A percentile compares a stretch with the other conserved stretches of the same genome.
These are phyloP conservation scores for Ophiothrix spiculata DNA, from an alignment of 35 echinoderm and acorn worm species.

Conservation along the genomic window DNA sequence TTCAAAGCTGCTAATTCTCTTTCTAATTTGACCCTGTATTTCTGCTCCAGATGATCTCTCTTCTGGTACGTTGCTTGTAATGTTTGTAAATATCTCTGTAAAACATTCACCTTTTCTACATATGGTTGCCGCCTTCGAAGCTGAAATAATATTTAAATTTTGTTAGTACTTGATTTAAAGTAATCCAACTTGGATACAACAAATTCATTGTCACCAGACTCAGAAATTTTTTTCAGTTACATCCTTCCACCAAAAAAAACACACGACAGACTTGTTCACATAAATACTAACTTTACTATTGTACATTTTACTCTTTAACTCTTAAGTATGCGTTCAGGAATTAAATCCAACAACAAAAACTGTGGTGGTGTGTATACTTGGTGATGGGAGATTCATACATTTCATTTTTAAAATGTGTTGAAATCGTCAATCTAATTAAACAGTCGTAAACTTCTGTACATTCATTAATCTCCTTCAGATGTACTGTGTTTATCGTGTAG, in stretches of 20 bases:
- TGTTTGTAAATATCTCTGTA: slow-evolving; percentile 58
- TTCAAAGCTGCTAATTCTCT: slow-evolving; percentile 77
- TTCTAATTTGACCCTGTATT: slow-evolving; percentile 73
- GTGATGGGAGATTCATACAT: neutral
- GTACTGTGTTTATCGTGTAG: neutral
- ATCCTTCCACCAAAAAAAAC: too few species aligned
- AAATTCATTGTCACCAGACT: too few species aligned
- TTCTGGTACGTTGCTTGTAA: slow-evolving; percentile 73
- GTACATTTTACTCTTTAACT: neutral
- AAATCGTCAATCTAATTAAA: too few species aligned
- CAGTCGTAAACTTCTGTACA: too few species aligned
- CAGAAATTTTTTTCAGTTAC: too few species aligned
- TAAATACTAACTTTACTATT: too few species aligned
- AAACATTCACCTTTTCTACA: slow-evolving; percentile 61
- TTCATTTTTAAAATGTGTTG: neutral
- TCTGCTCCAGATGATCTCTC: slow-evolving; percentile 75
- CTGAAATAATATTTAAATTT: slow-evolving; percentile 34
- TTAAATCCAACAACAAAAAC: too few species aligned
- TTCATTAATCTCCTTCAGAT: neutral
- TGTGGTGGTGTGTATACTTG: neutral
- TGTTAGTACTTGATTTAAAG: too few species aligned
- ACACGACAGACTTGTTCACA: too few species aligned
- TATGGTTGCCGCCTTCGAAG: slow-evolving; percentile 69
- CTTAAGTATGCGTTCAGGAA: too few species aligned
- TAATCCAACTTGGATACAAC: too few species aligned